Evolutionary conservation across 1,140 invertebrate species (phyloP).

Genomic region (Bicyclus anynana): DNA sequence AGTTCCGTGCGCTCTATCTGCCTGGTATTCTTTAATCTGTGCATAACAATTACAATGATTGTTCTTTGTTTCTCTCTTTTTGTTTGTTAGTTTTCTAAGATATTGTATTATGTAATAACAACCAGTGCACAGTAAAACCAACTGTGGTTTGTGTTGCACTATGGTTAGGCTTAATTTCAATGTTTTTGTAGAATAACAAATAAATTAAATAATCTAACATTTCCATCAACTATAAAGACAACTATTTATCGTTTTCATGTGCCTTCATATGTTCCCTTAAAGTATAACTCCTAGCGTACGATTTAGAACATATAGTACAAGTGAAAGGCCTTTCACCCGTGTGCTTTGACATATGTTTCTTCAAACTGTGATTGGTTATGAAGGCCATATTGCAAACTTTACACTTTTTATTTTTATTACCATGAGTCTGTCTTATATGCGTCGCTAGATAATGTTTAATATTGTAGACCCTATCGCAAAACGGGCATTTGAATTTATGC

Average conservation of each 20-base stretch:
- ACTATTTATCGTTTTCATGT: slow-evolving; percentile 34
- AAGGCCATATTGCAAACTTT: slow-evolving; percentile 59
- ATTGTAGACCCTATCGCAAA: slow-evolving; percentile 53
- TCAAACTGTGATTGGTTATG: slow-evolving; percentile 60
- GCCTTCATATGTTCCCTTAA: slow-evolving; percentile 53
- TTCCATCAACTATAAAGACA: no score
- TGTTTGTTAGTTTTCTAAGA: no score
- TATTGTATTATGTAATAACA: no score
- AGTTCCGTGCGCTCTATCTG: no score
- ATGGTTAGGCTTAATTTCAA: no score
- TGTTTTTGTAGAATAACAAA: no score
- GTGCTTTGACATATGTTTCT: slow-evolving; percentile 63
- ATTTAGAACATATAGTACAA: slow-evolving; percentile 48
- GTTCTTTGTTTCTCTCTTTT: no score
- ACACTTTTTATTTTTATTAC: slow-evolving; percentile 63
- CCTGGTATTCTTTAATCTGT: no score
- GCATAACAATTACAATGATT: no score
- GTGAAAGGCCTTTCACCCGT: slow-evolving; percentile 45
- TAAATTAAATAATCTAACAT: no score
- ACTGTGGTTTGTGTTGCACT: no score
- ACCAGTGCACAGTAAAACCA: no score
- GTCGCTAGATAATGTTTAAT: slow-evolving; percentile 66
- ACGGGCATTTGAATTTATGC: slow-evolving; percentile 56
- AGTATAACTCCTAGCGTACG: slow-evolving; percentile 53
- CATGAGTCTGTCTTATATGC: slow-evolving; percentile 62